These are phyloP conservation scores for Picathartes gymnocephalus DNA, from an alignment of 2,113 vertebrate species.

Conservation along the genomic window DNA sequence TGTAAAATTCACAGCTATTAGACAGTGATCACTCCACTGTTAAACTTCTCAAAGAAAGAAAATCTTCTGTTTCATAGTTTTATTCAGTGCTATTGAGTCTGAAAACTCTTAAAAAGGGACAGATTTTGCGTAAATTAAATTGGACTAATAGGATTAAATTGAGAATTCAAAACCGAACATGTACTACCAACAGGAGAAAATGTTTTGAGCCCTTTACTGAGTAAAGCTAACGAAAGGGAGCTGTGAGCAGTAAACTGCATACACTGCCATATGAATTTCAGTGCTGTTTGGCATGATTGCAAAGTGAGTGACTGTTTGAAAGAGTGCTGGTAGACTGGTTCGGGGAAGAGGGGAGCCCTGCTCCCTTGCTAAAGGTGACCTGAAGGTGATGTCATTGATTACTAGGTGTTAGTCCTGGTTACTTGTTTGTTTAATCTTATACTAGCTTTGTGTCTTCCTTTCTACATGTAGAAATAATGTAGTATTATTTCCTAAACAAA, in stretches of 20 bases:
- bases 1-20: background rate
- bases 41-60: background rate
- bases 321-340: background rate
- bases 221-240: background rate
- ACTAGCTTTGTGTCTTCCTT: background rate
- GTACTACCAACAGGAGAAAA: background rate
- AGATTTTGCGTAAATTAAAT: background rate
- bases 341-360: background rate
- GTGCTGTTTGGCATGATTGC: background rate
- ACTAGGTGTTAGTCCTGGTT: background rate
- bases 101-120: background rate
- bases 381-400: background rate
- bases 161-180: background rate
- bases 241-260: background rate
- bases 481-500: background rate
- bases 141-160: background rate
- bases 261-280: background rate
- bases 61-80: background rate
- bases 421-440: background rate
- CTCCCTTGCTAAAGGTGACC: background rate
- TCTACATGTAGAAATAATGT: background rate
- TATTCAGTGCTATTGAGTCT: background rate
- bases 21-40: background rate
- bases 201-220: background rate
- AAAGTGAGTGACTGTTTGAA: background rate